Evolutionary conservation across 1,140 invertebrate species (phyloP).

Genomic region (Drosophila orena): DNA sequence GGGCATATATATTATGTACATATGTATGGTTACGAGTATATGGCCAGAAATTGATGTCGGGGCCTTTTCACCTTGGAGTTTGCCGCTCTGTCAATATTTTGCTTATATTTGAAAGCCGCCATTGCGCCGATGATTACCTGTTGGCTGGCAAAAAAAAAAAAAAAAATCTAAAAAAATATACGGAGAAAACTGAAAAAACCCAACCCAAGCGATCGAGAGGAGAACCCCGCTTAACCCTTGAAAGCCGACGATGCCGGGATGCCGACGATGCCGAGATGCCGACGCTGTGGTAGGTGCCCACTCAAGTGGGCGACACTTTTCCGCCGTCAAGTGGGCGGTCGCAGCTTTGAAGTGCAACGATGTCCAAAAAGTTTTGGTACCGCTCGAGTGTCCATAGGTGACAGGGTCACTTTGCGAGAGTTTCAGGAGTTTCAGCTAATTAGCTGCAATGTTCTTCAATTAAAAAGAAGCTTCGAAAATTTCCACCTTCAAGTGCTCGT

Average conservation of each 20-base stretch:
- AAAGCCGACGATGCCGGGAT: slow-evolving; percentile 12
- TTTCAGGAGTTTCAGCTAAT: slow-evolving; percentile 42
- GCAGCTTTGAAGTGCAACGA: slow-evolving; percentile 70
- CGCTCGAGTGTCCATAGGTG: slow-evolving; percentile 28
- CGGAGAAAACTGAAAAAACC: slow-evolving; percentile 9
- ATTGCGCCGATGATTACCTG: slow-evolving; percentile 64
- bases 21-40: slow-evolving; percentile 1
- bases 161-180: too few species aligned
- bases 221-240: slow-evolving; percentile 22
- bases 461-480: slow-evolving; percentile 52
- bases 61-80: slow-evolving; percentile 67
- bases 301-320: slow-evolving; percentile 77
- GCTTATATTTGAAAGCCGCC: slow-evolving; percentile 66
- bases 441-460: slow-evolving; percentile 67
- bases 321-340: slow-evolving; percentile 43
- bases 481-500: slow-evolving; percentile 38
- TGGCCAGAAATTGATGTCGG: slow-evolving; percentile 54
- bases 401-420: slow-evolving; percentile 37
- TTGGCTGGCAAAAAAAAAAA: slow-evolving; percentile 61
- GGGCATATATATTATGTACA: too few species aligned
- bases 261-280: slow-evolving; percentile 31
- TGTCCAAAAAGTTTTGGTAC: slow-evolving; percentile 53
- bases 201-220: slow-evolving; percentile 3
- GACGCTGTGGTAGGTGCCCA: slow-evolving; percentile 72
- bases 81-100: slow-evolving; percentile 84